These are phyloP conservation scores for Daptonema setosum DNA, from an alignment of 2,888 invertebrate genomes.

Conservation along the genomic window DNA sequence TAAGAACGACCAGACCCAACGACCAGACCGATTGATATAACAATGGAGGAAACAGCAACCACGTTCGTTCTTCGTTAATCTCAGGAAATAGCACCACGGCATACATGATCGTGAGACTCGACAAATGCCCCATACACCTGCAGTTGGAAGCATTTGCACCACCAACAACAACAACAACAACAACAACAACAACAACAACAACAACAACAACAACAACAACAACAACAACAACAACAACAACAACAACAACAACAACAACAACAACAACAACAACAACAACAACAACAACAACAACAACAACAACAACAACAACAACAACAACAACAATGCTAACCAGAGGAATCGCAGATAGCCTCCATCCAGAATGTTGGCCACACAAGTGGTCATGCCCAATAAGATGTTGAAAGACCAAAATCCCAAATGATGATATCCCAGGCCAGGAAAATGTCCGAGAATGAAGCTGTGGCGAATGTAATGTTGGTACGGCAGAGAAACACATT, in stretches of 20 bases:
- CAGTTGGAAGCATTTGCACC: too few relatives aligned
- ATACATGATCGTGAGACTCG: neutral
- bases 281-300: too few relatives aligned
- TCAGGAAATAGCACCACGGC: neutral
- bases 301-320: too few relatives aligned
- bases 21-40: neutral
- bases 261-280: too few relatives aligned
- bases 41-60: neutral
- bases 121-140: neutral
- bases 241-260: too few relatives aligned
- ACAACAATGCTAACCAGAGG: constrained; percentile 21
- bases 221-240: too few relatives aligned
- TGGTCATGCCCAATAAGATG: constrained; percentile 11
- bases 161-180: too few relatives aligned
- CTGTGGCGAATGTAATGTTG: neutral
- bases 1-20: neutral
- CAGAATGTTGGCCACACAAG: constrained; percentile 21
- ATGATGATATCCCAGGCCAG: constrained; percentile 19
- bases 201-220: too few relatives aligned
- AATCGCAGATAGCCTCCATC: constrained; percentile 21
- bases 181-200: too few relatives aligned
- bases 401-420: constrained; percentile 14
- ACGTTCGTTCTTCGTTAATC: neutral
- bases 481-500: neutral
- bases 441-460: constrained; percentile 5